Conservation (phyloP, 2,113 vertebrate genomes). For the Rhadina sibilatrix region DNA sequence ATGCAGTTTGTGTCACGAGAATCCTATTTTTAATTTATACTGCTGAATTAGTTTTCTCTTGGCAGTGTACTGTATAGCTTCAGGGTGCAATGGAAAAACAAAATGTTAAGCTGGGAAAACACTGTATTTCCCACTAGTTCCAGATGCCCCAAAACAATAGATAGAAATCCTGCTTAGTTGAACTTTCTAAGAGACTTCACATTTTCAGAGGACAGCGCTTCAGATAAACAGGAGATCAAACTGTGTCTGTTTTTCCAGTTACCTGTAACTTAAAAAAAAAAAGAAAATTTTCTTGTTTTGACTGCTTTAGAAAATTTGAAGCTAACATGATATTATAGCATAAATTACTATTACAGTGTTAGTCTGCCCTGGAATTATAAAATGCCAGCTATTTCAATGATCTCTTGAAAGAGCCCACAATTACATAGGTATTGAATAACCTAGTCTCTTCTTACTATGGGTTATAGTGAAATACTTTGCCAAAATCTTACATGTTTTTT, state of each 20-base stretch:
- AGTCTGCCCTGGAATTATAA: neutral
- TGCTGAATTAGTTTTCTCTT: constrained; percentile 57
- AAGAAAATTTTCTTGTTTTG: neutral
- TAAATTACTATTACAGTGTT: neutral
- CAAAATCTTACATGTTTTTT: neutral
- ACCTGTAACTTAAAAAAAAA: neutral
- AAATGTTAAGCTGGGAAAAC: constrained; percentile 44
- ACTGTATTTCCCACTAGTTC: constrained; percentile 52
- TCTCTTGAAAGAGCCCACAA: neutral
- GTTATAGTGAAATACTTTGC: neutral
- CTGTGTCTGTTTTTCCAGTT: neutral
- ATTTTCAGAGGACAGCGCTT: neutral
- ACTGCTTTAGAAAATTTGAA: neutral
- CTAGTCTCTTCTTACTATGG: neutral
- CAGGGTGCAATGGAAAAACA: constrained; percentile 59
- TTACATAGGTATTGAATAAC: neutral
- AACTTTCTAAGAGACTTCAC: constrained; percentile 3
- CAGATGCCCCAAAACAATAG: constrained; percentile 59
- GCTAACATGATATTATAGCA: neutral
- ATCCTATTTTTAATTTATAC: constrained; percentile 64
- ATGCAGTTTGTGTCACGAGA: constrained; percentile 45
- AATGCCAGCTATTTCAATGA: neutral
- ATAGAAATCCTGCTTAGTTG: constrained; percentile 3
- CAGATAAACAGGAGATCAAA: neutral
- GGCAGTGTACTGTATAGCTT: constrained; percentile 48